Evolutionary conservation across 2,888 invertebrate genomes (phyloP), one percentile per base, ranked within the genome.

Genomic region (Idaea straminata): DNA sequence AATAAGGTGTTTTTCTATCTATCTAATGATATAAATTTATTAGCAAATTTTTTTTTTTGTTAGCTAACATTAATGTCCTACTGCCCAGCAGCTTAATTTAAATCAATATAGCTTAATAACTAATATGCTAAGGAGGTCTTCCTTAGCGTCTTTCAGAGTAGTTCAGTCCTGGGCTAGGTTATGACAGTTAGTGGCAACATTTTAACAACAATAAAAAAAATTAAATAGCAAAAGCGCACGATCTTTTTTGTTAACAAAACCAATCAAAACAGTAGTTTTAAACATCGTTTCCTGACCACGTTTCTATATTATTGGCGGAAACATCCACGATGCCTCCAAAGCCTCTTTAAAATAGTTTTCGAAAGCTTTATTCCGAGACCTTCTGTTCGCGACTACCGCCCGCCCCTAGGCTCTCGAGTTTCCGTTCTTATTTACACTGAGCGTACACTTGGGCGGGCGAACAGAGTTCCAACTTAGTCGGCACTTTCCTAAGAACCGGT

Each of bases 321-420:
- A 71, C 78, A 72, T 74, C 77, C 69, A 76, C 84, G 81, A 86
- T 86, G 83, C 84, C 78, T 81, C 79, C 79, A 83, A 86, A 88
- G 87, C 88, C 84, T 84, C 82, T 86, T 86, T 86, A 88, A 89
- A 90, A 89, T 89, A 88, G 88, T 90, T 87, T 86, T 81, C 82
- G 88, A 86, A 83, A 83, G 84, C 83, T 84, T 83, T 82, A 79
- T 80, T 81, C 64, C 72, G 70, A 74, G 74, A 80, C 77, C 80
- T 77, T 82, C 82, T 84, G 85, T 79, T 80, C 72, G 76, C 80
- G 85, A 83, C 81, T 81, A 76, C 75, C 70, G 57, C 61, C 62
- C 66, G 60, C 63, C 67, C 74, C 73, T 68, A 59, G 66, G 61
- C 67, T 68, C 72, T 72, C 72, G 72, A 73, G 77, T 79, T 81